Conservation (phyloP, 2,888 invertebrate genomes). For the Harpalus rufipes region DNA sequence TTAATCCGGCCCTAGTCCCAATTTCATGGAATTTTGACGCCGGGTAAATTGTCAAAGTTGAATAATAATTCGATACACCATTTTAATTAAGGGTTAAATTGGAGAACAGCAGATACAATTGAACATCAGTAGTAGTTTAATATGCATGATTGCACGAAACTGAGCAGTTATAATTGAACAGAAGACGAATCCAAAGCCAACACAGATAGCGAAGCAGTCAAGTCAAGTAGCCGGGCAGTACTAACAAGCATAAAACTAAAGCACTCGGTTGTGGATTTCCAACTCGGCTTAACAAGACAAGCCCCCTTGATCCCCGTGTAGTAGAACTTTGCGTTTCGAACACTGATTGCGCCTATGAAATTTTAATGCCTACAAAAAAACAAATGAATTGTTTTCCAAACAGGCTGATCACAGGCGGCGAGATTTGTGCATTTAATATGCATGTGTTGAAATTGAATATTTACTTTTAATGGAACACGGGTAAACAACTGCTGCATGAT, state of each 20-base stretch:
- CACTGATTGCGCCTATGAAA: slow-evolving; percentile 7
- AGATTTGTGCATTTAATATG: slow-evolving; percentile 25
- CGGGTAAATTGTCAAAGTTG: slow-evolving; percentile 20
- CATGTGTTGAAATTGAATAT: slow-evolving; percentile 23
- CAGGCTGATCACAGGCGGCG: neutral
- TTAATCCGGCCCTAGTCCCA: no score
- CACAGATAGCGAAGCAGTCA: neutral
- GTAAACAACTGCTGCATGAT: neutral
- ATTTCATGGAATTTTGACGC: slow-evolving; percentile 6
- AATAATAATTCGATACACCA: slow-evolving; percentile 27
- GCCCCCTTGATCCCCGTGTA: slow-evolving; percentile 5
- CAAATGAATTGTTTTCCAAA: slow-evolving; percentile 13
- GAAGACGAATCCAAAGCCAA: slow-evolving; percentile 11
- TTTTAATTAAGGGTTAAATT: slow-evolving; percentile 31
- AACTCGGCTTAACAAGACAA: slow-evolving; percentile 10
- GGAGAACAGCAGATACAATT: slow-evolving; percentile 28
- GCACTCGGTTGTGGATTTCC: slow-evolving; percentile 4
- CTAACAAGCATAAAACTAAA: slow-evolving; percentile 46
- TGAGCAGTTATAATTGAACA: slow-evolving; percentile 32
- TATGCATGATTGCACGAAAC: slow-evolving; percentile 40
- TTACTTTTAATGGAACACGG: slow-evolving; percentile 20
- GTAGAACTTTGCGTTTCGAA: neutral
- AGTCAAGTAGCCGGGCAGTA: slow-evolving; percentile 17
- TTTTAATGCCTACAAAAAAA: slow-evolving; percentile 10
- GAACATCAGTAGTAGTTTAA: slow-evolving; percentile 32